These are phyloP conservation scores for Ranitomeya imitator DNA, from an alignment of 2,113 vertebrate species.

Conservation along the genomic window DNA sequence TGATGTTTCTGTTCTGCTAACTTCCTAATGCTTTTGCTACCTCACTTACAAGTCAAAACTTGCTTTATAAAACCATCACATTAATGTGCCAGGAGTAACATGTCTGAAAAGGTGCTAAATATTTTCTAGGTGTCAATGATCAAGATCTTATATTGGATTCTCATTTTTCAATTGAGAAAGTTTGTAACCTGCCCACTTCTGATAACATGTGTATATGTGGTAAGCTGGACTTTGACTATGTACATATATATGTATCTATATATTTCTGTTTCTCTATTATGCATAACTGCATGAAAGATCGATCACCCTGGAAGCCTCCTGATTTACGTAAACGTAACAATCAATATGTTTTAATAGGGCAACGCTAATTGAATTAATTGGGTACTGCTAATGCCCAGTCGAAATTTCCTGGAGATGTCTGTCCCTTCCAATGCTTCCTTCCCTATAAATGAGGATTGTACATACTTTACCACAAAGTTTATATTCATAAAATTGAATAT, in stretches of 20 bases:
- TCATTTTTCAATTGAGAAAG: constrained; percentile 52
- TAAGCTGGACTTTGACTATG: constrained; percentile 46
- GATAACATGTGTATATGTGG: constrained; percentile 45
- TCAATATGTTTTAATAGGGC: constrained; percentile 31
- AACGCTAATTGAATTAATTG: constrained; percentile 8
- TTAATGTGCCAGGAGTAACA: constrained; percentile 50
- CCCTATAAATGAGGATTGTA: constrained; percentile 80
- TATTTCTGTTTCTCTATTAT: constrained; percentile 47
- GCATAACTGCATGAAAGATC: constrained; percentile 48
- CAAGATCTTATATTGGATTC: constrained; percentile 55
- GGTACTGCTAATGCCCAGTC: constrained; percentile 8
- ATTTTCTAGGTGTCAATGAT: constrained; percentile 53
- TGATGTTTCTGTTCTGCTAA: constrained; percentile 10
- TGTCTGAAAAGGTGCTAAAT: constrained; percentile 57
- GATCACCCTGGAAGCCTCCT: constrained; percentile 31
- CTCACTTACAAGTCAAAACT: constrained; percentile 43
- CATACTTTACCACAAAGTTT: constrained; percentile 85
- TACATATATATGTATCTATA: constrained; percentile 51
- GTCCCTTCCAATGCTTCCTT: constrained; percentile 77
- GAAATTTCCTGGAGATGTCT: constrained; percentile 18
- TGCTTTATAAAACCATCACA: constrained; percentile 53
- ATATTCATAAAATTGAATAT: constrained; percentile 86
- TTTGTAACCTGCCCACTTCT: constrained; percentile 52
- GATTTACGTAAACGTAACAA: constrained; percentile 30
- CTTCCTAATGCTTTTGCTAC: constrained; percentile 56